Evolutionary conservation across 1,140 invertebrate genomes (phyloP).

Genomic region (Pseudomyrmex sp.): DNA sequence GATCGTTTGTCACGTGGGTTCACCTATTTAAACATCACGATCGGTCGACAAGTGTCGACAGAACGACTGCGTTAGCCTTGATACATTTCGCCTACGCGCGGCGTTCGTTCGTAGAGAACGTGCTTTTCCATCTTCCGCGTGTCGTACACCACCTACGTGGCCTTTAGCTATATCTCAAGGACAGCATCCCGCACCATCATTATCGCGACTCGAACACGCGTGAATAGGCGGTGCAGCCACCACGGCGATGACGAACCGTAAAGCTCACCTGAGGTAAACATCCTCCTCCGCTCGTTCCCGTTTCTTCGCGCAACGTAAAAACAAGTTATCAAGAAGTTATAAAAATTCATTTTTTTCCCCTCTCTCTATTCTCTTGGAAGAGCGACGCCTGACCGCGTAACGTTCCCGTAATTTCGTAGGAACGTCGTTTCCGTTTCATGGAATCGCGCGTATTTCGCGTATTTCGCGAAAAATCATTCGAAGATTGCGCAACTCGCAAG

Average conservation of each 20-base stretch:
- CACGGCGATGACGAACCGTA: constrained; percentile 52
- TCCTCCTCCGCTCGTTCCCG: constrained; percentile 72
- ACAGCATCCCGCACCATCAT: constrained; percentile 71
- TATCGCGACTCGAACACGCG: constrained; percentile 54
- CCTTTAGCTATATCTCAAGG: constrained; percentile 75
- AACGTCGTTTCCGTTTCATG: neutral
- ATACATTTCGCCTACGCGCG: constrained; percentile 83
- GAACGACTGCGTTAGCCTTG: constrained; percentile 79
- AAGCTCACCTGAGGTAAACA: constrained; percentile 69
- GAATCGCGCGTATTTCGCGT: neutral
- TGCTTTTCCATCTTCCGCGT: constrained; percentile 83
- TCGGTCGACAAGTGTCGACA: constrained; percentile 73
- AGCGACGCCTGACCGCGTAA: constrained; percentile 28
- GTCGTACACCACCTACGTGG: constrained; percentile 79
- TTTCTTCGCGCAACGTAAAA: constrained; percentile 50
- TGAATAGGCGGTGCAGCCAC: constrained; percentile 52
- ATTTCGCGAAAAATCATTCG: constrained; percentile 37
- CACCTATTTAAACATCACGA: constrained; percentile 68
- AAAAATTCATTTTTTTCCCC: too few relatives aligned
- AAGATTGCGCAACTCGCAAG: constrained; percentile 28
- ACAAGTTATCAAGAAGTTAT: constrained; percentile 47
- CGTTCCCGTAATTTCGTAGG: constrained; percentile 27
- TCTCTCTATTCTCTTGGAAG: neutral
- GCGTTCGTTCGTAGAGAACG: constrained; percentile 69
- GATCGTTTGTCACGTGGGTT: constrained; percentile 71